These are phyloP conservation scores for Pseudolaguvia tuberculata DNA, from an alignment of 2,113 vertebrate species.

Conservation along the genomic window DNA sequence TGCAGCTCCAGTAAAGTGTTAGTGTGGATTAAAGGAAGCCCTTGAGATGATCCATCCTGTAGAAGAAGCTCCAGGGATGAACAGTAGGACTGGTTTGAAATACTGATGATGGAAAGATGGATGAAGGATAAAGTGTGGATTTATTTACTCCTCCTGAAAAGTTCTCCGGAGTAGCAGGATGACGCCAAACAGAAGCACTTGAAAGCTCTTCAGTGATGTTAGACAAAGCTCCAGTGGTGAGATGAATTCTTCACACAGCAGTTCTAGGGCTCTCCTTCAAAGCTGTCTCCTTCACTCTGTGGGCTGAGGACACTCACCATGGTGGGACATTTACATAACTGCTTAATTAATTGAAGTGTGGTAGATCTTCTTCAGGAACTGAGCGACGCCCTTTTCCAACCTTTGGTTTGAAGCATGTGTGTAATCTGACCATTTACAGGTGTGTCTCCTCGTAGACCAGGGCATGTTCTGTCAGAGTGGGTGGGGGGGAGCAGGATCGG, in stretches of 20 bases:
- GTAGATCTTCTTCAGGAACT: too few species aligned
- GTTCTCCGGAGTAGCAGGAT: background rate
- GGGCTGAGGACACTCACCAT: too few species aligned
- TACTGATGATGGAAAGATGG: background rate
- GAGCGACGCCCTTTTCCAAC: too few species aligned
- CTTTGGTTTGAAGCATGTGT: too few species aligned
- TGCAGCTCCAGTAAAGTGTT: background rate
- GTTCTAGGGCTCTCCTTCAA: background rate
- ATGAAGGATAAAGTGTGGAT: background rate
- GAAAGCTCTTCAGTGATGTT: slow-evolving; percentile 7
- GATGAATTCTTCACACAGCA: background rate
- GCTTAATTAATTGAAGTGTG: too few species aligned
- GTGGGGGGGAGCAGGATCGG: too few species aligned
- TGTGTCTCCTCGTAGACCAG: too few species aligned
- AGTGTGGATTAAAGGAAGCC: background rate
- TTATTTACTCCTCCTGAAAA: too few species aligned
- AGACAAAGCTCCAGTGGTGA: background rate
- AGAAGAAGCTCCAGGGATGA: background rate
- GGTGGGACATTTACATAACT: background rate
- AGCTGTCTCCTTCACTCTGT: too few species aligned
- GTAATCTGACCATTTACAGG: too few species aligned
- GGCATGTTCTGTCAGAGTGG: too few species aligned
- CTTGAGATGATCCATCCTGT: background rate
- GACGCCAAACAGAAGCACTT: background rate
- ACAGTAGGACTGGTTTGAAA: background rate